A percentile compares a stretch with the other conserved stretches of the same genome.
Conservation (phyloP, 2,888 invertebrate species). For the Choristoneura rosaceana region DNA sequence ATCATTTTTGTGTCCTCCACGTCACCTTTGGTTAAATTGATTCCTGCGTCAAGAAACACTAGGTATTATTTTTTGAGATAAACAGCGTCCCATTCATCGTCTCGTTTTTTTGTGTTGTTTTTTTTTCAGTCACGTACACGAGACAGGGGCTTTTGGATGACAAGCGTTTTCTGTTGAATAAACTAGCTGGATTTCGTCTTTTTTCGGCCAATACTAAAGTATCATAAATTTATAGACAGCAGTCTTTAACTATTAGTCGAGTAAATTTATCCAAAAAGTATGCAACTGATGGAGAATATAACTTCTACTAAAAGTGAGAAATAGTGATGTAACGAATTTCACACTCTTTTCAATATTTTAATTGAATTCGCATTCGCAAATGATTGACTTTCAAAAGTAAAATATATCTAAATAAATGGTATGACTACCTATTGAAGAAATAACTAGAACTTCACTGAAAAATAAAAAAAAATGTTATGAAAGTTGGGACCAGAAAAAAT, state of each 20-base stretch:
- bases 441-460: too few relatives aligned
- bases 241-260: neutral
- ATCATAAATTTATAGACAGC: neutral
- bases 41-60: conserved; percentile 69
- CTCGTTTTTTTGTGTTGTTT: conserved; percentile 10
- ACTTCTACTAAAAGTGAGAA: too few relatives aligned
- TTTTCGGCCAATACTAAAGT: neutral
- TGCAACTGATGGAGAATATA: too few relatives aligned
- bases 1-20: conserved; percentile 74
- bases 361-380: too few relatives aligned
- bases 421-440: too few relatives aligned
- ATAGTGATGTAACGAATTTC: too few relatives aligned
- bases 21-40: conserved; percentile 80
- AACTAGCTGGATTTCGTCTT: neutral
- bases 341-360: too few relatives aligned
- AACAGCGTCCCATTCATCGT: neutral
- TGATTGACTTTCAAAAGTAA: too few relatives aligned
- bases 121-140: neutral
- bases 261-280: too few relatives aligned
- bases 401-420: too few relatives aligned
- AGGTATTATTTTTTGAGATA: neutral
- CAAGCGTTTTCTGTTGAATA: neutral
- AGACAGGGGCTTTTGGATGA: conserved; percentile 6
- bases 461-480: too few relatives aligned
- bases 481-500: too few relatives aligned